A percentile compares a stretch with the other conserved stretches of the same genome.
phyloP scores from a whole-genome alignment of 2,113 vertebrate genomes.

The Cebidichthys violaceus region DNA sequence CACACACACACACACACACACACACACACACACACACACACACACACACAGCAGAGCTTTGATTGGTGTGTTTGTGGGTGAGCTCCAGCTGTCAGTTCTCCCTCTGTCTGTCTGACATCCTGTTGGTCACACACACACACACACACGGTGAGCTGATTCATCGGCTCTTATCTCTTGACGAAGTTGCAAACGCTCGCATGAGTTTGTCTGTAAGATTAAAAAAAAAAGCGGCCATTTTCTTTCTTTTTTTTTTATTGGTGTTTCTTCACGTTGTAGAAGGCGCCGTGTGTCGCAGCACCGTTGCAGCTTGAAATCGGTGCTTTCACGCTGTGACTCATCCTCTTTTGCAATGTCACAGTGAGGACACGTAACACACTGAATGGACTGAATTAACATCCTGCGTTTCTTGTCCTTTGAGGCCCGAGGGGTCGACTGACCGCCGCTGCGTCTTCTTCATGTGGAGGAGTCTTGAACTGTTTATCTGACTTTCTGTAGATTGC shows the following conservation, averaged over 20 bases:
- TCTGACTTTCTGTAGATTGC: slow-evolving; percentile 16
- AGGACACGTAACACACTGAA: neutral
- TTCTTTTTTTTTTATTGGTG: neutral
- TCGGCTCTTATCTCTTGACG: neutral
- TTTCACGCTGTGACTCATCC: slow-evolving; percentile 34
- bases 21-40: too few species aligned
- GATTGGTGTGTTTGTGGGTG: slow-evolving; percentile 43
- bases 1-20: too few species aligned
- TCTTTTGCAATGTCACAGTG: neutral
- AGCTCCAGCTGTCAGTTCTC: slow-evolving; percentile 48
- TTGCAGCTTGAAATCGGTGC: neutral
- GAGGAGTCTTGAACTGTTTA: slow-evolving; percentile 30
- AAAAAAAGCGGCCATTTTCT: neutral
- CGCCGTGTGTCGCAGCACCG: neutral
- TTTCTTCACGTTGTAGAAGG: neutral
- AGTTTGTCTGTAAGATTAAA: neutral
- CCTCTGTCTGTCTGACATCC: slow-evolving; percentile 61
- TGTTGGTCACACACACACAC: slow-evolving; percentile 45
- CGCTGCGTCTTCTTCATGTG: slow-evolving; percentile 19
- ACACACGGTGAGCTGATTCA: slow-evolving; percentile 4
- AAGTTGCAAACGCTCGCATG: neutral
- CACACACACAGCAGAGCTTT: slow-evolving; percentile 42
- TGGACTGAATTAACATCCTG: neutral
- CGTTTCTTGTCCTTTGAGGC: neutral
- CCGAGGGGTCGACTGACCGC: neutral